phyloP scores from a whole-genome alignment of 2,888 invertebrate species.

The Drosophila dives region DNA sequence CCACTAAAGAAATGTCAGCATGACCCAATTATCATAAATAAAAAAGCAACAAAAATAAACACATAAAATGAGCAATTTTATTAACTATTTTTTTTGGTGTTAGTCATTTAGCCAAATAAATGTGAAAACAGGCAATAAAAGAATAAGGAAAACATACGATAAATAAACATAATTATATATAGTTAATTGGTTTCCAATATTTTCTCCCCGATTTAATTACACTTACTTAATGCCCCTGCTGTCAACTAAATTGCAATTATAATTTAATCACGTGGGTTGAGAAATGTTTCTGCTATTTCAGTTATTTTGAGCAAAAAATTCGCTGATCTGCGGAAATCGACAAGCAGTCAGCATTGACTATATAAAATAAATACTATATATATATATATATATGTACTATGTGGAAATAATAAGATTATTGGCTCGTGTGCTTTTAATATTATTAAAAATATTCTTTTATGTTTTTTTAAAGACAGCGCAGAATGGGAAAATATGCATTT shows the following conservation, averaged over 20 bases:
- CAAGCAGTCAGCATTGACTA: slow-evolving; percentile 32
- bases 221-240: not conserved
- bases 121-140: slow-evolving; percentile 9
- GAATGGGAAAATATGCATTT: not conserved
- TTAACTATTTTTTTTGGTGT: slow-evolving; percentile 27
- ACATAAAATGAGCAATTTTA: slow-evolving; percentile 32
- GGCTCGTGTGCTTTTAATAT: slow-evolving; percentile 35
- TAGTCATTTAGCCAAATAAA: slow-evolving; percentile 41
- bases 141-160: slow-evolving; percentile 8
- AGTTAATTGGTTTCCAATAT: not conserved
- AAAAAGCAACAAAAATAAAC: slow-evolving; percentile 4
- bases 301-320: slow-evolving; percentile 16
- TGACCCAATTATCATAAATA: slow-evolving; percentile 68
- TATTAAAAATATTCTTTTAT: slow-evolving; percentile 9
- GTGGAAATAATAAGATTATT: slow-evolving; percentile 20
- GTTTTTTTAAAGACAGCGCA: not conserved
- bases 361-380: slow-evolving; percentile 1
- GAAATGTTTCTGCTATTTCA: slow-evolving; percentile 20
- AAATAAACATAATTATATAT: slow-evolving; percentile 9
- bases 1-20: slow-evolving; percentile 51
- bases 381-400: not conserved
- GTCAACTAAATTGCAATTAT: slow-evolving; percentile 6
- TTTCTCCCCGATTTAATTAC: not conserved
- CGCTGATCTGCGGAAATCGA: slow-evolving; percentile 30
- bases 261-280: slow-evolving; percentile 13